Conservation (phyloP, 2,113 vertebrate species). For the Murina feae region DNA sequence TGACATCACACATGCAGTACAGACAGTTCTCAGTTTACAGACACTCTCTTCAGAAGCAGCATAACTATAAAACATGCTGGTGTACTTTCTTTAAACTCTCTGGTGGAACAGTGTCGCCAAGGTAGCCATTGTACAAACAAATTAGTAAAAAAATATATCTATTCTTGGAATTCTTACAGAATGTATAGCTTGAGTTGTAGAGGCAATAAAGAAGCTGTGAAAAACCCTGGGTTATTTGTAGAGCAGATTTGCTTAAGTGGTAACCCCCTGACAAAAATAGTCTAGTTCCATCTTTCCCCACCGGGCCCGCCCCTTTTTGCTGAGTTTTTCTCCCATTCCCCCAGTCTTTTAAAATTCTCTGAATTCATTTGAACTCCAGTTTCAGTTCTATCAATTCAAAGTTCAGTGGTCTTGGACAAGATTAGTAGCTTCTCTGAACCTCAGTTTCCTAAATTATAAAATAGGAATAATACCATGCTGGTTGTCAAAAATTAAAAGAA, state of each 20-base stretch:
- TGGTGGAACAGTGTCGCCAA: neutral
- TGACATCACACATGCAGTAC: slow-evolving; percentile 53
- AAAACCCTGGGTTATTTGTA: slow-evolving; percentile 26
- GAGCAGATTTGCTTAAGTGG: slow-evolving; percentile 58
- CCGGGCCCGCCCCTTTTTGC: neutral
- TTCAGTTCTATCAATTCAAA: neutral
- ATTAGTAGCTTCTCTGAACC: neutral
- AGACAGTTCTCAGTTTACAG: slow-evolving; percentile 60
- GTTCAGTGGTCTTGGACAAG: neutral
- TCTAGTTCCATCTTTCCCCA: neutral
- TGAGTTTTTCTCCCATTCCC: too few species aligned
- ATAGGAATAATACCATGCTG: neutral
- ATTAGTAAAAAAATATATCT: neutral
- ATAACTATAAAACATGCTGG: slow-evolving; percentile 30
- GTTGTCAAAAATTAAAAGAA: neutral
- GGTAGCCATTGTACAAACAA: neutral
- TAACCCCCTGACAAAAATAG: slow-evolving; percentile 61
- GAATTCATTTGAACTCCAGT: neutral
- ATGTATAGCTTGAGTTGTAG: neutral
- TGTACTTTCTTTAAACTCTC: neutral
- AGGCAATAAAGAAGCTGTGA: neutral
- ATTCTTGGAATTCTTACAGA: neutral
- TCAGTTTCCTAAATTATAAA: slow-evolving; percentile 10
- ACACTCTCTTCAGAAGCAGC: slow-evolving; percentile 36
- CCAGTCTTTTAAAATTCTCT: neutral